Percentiles rank a stretch among this genome's conserved stretches.
Conservation (phyloP, 2,113 vertebrate species). For the Dasypus novemcinctus region DNA sequence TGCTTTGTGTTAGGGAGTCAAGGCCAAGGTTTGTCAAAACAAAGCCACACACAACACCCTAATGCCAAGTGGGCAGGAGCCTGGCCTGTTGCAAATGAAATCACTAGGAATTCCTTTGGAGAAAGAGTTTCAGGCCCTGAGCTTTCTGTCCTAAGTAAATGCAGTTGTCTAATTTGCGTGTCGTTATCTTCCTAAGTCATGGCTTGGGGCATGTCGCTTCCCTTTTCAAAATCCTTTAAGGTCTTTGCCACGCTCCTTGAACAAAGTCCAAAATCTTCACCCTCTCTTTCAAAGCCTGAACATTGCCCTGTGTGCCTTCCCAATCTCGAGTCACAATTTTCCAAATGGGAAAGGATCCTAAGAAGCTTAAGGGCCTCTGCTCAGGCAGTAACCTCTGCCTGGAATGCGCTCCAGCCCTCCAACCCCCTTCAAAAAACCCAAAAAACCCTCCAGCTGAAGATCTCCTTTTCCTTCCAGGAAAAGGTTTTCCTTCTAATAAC, state of each 20-base stretch:
- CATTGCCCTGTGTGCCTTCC: background rate
- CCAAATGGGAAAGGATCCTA: background rate
- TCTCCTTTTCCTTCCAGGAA: background rate
- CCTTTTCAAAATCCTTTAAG: constrained; percentile 44
- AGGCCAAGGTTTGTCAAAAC: constrained; percentile 67
- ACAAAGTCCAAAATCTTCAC: constrained; percentile 44
- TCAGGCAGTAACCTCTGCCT: background rate
- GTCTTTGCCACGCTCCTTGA: constrained; percentile 7
- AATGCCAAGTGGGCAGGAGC: constrained; percentile 53
- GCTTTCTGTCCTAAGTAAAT: constrained; percentile 56
- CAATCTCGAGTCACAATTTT: background rate
- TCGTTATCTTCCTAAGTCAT: background rate
- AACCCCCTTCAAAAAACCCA: background rate
- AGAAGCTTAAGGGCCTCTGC: background rate
- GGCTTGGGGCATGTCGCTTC: background rate
- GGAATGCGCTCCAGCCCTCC: background rate
- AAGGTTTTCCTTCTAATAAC: background rate
- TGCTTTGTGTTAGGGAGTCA: constrained; percentile 40
- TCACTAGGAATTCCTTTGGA: constrained; percentile 56
- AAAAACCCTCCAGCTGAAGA: background rate
- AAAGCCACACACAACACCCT: constrained; percentile 37
- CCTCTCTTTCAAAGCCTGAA: background rate
- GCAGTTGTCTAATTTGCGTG: constrained; percentile 56
- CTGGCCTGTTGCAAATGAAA: constrained; percentile 51
- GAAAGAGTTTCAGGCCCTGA: constrained; percentile 18